A percentile compares a stretch with the other conserved stretches of the same genome.
Conservation (phyloP, 2,113 vertebrate genomes). For the Hirundichthys speculiger region DNA sequence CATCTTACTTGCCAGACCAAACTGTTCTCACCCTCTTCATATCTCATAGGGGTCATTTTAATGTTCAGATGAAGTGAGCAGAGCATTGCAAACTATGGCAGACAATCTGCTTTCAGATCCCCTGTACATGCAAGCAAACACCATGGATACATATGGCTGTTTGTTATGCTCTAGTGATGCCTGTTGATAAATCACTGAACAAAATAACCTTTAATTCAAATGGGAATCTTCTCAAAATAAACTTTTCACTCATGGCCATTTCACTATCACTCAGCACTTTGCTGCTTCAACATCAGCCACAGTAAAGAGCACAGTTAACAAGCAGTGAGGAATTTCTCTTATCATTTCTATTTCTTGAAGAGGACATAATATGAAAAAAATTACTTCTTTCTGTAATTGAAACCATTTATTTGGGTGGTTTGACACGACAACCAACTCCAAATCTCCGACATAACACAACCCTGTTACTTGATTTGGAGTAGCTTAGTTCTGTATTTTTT, state of each 20-base stretch:
- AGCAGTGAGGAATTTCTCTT: too few relatives aligned
- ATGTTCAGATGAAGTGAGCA: constrained; percentile 35
- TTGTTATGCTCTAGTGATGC: constrained; percentile 32
- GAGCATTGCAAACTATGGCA: constrained; percentile 35
- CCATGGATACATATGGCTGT: constrained; percentile 26
- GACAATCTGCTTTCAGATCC: constrained; percentile 61
- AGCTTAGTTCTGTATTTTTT: too few relatives aligned
- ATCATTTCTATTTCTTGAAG: too few relatives aligned
- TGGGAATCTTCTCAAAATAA: constrained; percentile 31
- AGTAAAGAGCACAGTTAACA: not conserved
- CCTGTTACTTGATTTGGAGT: too few relatives aligned
- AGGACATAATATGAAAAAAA: too few relatives aligned
- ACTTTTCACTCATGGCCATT: constrained; percentile 13
- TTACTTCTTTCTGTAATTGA: too few relatives aligned
- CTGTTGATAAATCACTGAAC: constrained; percentile 44
- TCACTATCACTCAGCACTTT: not conserved
- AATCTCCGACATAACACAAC: too few relatives aligned
- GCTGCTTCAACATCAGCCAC: not conserved
- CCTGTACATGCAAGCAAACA: constrained; percentile 36
- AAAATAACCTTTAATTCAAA: constrained; percentile 50
- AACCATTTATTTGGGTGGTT: too few relatives aligned
- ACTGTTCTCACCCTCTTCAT: constrained; percentile 1
- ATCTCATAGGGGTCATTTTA: constrained; percentile 6
- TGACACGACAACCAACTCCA: too few relatives aligned
- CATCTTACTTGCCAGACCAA: constrained; percentile 19